Evolutionary conservation across 2,113 vertebrate species (phyloP), one percentile per base, ranked within the genome.

Genomic region (Addax nasomaculatus): DNA sequence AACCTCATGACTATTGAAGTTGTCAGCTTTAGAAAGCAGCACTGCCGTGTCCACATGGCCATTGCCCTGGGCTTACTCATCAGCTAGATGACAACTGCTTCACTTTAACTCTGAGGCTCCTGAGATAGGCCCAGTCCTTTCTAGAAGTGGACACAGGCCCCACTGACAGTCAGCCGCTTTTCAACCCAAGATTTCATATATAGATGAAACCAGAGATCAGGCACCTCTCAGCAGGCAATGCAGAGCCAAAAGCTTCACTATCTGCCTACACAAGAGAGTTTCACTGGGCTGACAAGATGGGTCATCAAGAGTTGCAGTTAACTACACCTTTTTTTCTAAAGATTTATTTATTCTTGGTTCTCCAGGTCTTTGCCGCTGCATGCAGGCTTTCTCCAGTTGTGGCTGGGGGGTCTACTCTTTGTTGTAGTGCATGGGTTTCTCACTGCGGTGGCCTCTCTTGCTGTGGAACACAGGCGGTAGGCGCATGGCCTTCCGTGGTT

Each of bases 21-120:
- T 64, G 67, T 94, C 94, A 95, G 15, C 67, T 62, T 96, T 62
- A 90, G 76, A 97, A 96, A 93, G 47, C 51, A 73, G 64, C 33
- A 45, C 21, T 76, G 33, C 11, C 33, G 12, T 14, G 16, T 47
- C 70, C 62, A 91, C 51, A 23, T 39, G 36, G 36, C 57, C 64
- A 53, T 10, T 67, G 47, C 47, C 64, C 79, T 23, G 1, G 39
- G 76, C 76, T 90, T 84, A 87, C 29, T 89, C 97, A 89, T 57
- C 29, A 87, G 36, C 79, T 49, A 36, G 49, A 51, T 79, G 80
- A 67, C 85, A 80, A 76, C 33, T 23, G 21, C 30, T 87, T 93
- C 70, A 9, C 58, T 90, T 90, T 92, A 92, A 94, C 27, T 51
- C 36, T 23, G 36, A 94, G 90, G 67, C 55, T 78, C 90, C 86